phyloP scores from a whole-genome alignment of 92 coral and sea anemone genomes.

The Paramuricea clavata region DNA sequence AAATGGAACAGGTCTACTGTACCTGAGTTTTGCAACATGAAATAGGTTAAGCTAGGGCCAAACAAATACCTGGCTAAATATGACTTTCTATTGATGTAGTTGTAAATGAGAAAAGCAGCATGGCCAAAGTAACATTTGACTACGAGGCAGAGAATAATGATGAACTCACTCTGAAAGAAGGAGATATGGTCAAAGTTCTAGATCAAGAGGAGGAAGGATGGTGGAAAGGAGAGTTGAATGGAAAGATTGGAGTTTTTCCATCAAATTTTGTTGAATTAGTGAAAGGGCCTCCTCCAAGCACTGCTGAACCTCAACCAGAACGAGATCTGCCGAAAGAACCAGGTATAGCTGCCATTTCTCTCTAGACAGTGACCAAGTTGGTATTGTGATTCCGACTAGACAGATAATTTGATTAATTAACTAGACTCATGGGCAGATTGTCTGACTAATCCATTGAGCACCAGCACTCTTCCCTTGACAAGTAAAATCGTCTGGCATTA shows the following conservation, averaged over 20 bases:
- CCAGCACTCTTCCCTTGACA: too few species aligned
- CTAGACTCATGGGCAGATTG: too few species aligned
- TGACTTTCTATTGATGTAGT: conserved; percentile 7
- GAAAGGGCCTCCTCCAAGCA: conserved; percentile 54
- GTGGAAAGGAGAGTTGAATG: conserved; percentile 85
- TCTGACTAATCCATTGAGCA: too few species aligned
- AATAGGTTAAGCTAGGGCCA: too few species aligned
- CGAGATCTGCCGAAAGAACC: conserved; percentile 34
- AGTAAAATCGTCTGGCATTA: too few species aligned
- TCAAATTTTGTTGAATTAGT: conserved; percentile 86
- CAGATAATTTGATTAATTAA: too few species aligned
- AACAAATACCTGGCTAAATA: not conserved
- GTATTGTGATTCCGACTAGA: too few species aligned
- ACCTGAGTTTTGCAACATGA: too few species aligned
- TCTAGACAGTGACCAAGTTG: too few species aligned
- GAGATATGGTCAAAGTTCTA: conserved; percentile 73
- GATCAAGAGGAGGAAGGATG: conserved; percentile 88
- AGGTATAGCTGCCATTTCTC: conserved; percentile 57
- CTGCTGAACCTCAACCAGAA: not conserved
- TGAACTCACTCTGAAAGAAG: conserved; percentile 76
- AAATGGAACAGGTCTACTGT: too few species aligned
- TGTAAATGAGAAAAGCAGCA: conserved; percentile 64
- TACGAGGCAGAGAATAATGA: conserved; percentile 84
- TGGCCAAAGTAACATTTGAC: conserved; percentile 87
- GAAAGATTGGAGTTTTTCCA: conserved; percentile 83